These are phyloP conservation scores for Sylvilagus bachmani DNA, from an alignment of 2,113 vertebrate genomes.

Conservation along the genomic window DNA sequence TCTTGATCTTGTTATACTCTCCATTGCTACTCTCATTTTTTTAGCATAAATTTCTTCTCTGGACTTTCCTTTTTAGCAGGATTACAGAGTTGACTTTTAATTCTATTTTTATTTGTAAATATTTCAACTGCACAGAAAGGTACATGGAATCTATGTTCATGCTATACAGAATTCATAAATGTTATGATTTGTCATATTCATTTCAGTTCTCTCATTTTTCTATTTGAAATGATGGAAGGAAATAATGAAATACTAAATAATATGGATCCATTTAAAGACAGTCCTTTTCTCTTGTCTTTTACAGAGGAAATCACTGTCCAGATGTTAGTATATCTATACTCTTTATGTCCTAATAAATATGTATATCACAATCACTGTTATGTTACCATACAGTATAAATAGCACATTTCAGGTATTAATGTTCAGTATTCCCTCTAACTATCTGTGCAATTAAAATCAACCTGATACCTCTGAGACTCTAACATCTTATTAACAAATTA, in stretches of 20 bases:
- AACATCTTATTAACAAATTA: neutral
- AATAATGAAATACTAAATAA: neutral
- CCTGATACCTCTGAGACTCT: neutral
- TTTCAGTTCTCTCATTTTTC: neutral
- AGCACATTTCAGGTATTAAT: neutral
- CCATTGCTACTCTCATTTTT: neutral
- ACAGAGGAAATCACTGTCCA: neutral
- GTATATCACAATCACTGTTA: neutral
- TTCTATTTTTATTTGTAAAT: neutral
- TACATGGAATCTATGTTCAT: neutral
- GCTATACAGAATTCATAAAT: neutral
- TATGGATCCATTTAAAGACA: neutral
- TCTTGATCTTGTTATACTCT: neutral
- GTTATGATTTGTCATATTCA: neutral
- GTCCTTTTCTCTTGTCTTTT: neutral
- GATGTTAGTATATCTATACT: neutral
- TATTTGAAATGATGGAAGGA: no score
- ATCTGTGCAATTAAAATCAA: neutral
- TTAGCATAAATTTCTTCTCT: neutral
- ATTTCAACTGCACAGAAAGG: neutral
- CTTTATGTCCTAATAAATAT: neutral
- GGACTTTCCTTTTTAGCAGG: neutral
- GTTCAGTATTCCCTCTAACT: neutral
- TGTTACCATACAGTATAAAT: neutral
- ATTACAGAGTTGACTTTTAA: neutral